Percentiles rank a stretch among this genome's conserved stretches.
Evolutionary conservation across 2,888 invertebrate species (phyloP).

Genomic region (Cephus nigrinus): DNA sequence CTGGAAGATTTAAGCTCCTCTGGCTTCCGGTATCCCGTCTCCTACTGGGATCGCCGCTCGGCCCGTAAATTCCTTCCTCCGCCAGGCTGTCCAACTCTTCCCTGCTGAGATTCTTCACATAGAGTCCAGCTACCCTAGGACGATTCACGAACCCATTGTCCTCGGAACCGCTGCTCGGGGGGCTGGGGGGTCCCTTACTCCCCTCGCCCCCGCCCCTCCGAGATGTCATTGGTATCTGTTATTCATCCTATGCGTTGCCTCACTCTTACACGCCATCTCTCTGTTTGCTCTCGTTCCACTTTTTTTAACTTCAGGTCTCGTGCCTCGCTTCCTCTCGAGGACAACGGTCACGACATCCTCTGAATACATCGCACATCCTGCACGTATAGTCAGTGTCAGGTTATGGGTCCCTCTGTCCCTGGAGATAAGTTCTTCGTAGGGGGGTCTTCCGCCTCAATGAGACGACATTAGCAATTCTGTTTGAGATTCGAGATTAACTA

Average conservation of each 20-base stretch:
- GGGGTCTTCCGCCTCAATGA: not conserved
- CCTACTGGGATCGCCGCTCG: conserved; percentile 42
- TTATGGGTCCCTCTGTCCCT: not conserved
- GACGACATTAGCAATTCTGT: not conserved
- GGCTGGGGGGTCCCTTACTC: conserved; percentile 56
- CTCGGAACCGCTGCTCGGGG: conserved; percentile 60
- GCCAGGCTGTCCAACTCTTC: conserved; percentile 51
- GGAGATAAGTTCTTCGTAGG: not conserved
- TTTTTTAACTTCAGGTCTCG: not conserved
- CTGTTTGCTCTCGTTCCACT: not conserved
- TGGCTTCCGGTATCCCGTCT: conserved; percentile 43
- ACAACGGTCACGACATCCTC: not conserved
- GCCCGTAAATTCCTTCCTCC: conserved; percentile 49
- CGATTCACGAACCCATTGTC: conserved; percentile 57
- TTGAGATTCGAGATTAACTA: not conserved
- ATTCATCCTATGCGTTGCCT: conserved; percentile 26
- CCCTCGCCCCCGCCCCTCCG: conserved; percentile 61
- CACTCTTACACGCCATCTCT: not conserved
- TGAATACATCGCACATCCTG: not conserved
- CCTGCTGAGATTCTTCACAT: conserved; percentile 50
- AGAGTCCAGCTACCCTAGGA: conserved; percentile 53
- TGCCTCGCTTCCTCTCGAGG: not conserved
- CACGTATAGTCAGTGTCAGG: not conserved
- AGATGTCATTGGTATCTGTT: conserved; percentile 58
- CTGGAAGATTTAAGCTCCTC: conserved; percentile 47